Evolutionary conservation across 2,113 vertebrate genomes (phyloP).

Genomic region (Lamprotornis superbus): DNA sequence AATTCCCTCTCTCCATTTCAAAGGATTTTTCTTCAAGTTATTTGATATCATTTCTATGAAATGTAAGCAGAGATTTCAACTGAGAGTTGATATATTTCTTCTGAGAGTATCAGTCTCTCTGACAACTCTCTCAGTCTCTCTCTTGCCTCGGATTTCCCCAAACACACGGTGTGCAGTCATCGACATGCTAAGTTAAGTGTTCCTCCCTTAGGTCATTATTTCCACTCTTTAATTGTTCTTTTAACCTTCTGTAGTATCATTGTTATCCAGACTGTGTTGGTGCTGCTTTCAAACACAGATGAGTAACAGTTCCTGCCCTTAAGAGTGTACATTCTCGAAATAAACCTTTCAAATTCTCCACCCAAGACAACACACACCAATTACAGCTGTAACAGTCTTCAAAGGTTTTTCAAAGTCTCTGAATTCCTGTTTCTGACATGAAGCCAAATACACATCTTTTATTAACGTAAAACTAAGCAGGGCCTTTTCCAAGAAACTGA

Average conservation of each 20-base stretch:
- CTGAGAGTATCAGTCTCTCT: not conserved
- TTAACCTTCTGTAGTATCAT: constrained; percentile 44
- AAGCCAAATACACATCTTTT: constrained; percentile 28
- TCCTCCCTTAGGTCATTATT: constrained; percentile 55
- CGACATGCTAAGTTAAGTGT: not conserved
- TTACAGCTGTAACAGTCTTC: constrained; percentile 8
- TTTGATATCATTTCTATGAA: not conserved
- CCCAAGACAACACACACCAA: constrained; percentile 50
- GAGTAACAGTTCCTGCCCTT: constrained; percentile 68
- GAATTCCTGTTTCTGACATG: constrained; percentile 21
- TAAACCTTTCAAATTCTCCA: constrained; percentile 49
- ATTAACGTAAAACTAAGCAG: not conserved
- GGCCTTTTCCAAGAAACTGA: not conserved
- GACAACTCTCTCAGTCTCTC: not conserved
- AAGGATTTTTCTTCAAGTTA: constrained; percentile 22
- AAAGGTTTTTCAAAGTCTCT: constrained; percentile 25
- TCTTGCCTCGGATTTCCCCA: not conserved
- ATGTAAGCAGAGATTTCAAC: not conserved
- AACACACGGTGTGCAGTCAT: not conserved
- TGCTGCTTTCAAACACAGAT: constrained; percentile 56
- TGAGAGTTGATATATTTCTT: not conserved
- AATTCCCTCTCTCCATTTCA: not conserved
- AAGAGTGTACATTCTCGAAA: constrained; percentile 28
- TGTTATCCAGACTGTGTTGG: constrained; percentile 29
- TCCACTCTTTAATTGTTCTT: constrained; percentile 63